Conservation (phyloP, 2,888 invertebrate species). For the Parascotia fuliginaria region DNA sequence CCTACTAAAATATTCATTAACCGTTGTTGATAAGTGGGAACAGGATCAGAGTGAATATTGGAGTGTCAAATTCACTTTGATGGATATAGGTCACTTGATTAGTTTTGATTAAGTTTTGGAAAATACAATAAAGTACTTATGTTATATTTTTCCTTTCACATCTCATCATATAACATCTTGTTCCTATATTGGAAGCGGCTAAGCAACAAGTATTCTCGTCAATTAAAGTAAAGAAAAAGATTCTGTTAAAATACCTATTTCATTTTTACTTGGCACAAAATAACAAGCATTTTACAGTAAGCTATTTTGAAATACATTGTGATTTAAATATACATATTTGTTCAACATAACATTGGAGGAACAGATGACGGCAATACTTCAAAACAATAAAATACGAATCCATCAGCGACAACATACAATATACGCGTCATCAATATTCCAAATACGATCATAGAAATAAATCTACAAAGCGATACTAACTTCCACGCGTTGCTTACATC, state of each 20-base stretch:
- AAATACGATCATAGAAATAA: conserved; percentile 37
- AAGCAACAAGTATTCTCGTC: no score
- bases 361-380: neutral
- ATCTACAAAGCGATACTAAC: conserved; percentile 51
- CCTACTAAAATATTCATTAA: conserved; percentile 80
- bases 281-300: no score
- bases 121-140: neutral
- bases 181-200: neutral
- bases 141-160: no score
- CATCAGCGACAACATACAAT: neutral
- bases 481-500: conserved; percentile 40
- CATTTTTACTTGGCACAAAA: no score
- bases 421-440: conserved; percentile 8
- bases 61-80: conserved; percentile 12
- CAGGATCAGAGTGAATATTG: conserved; percentile 34
- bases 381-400: neutral
- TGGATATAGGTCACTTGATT: conserved; percentile 17
- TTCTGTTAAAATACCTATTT: no score
- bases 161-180: no score
- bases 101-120: neutral
- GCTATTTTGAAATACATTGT: no score
- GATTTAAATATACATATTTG: no score
- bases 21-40: conserved; percentile 51
- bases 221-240: no score
- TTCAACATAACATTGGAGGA: no score